Conservation (phyloP, 2,797 vertebrate genomes). For the Simalia tracyae region DNA sequence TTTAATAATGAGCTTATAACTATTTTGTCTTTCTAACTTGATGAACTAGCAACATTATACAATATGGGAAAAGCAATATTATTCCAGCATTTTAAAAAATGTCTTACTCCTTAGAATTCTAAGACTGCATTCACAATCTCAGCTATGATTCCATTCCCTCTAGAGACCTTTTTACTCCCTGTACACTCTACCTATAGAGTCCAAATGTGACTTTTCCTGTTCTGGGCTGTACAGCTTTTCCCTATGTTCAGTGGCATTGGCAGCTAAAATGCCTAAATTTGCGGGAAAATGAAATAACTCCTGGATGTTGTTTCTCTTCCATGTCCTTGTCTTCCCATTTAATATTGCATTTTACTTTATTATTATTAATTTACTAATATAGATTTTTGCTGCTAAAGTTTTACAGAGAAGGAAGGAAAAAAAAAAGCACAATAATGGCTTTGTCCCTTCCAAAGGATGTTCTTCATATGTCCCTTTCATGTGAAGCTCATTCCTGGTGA, state of each 20-base stretch:
- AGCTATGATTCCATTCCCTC: not conserved
- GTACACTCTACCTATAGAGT: not conserved
- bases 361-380: not conserved
- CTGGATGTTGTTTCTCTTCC: not conserved
- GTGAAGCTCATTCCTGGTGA: no score
- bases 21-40: constrained; percentile 13
- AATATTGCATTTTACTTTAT: not conserved
- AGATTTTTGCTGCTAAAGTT: not conserved
- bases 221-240: not conserved
- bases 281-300: not conserved
- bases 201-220: no score
- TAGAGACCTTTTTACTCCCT: not conserved
- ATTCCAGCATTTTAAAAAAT: constrained; percentile 26
- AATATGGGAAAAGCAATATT: constrained; percentile 45
- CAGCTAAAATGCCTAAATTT: not conserved
- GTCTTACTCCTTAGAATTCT: not conserved
- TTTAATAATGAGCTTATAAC: constrained; percentile 27
- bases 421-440: no score
- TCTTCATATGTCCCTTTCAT: no score
- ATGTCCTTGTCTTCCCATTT: not conserved
- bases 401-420: not conserved
- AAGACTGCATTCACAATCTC: not conserved
- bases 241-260: not conserved
- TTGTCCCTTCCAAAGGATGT: not conserved
- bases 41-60: constrained; percentile 29